phyloP scores from a whole-genome alignment of 2,113 vertebrate species.

The Puma concolor region DNA sequence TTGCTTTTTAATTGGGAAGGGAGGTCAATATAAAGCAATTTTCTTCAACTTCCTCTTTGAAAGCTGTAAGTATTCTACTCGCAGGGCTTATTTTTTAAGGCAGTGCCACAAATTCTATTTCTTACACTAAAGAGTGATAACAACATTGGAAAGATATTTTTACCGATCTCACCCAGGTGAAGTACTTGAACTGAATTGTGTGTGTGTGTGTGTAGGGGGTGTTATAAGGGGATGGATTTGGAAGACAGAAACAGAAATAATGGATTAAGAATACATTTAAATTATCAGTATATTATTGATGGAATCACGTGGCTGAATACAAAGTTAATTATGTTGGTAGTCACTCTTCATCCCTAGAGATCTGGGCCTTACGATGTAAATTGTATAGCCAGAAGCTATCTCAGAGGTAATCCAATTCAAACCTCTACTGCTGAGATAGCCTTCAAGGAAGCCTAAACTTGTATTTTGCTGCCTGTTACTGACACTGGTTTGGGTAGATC shows the following conservation, averaged over 20 bases:
- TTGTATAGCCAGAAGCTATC: not conserved
- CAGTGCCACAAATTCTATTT: slow-evolving; percentile 37
- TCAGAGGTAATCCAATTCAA: not conserved
- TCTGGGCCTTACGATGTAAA: not conserved
- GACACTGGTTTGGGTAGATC: not conserved
- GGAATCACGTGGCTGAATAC: not conserved
- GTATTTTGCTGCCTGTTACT: slow-evolving; percentile 10
- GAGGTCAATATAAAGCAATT: slow-evolving; percentile 30
- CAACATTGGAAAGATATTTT: slow-evolving; percentile 28
- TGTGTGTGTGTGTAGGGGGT: not conserved
- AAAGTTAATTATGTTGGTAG: not conserved
- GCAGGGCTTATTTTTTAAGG: slow-evolving; percentile 28
- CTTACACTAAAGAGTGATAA: slow-evolving; percentile 41
- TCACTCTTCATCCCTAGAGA: slow-evolving; percentile 17
- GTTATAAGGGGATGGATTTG: not conserved
- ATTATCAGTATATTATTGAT: not conserved
- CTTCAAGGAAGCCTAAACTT: slow-evolving; percentile 14
- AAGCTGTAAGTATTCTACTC: slow-evolving; percentile 27
- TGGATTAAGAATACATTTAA: not conserved
- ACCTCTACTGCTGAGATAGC: not conserved
- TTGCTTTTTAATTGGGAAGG: slow-evolving; percentile 37
- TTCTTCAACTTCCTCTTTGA: slow-evolving; percentile 61
- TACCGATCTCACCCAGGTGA: slow-evolving; percentile 38
- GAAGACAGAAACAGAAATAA: slow-evolving; percentile 39
- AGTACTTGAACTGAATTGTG: not conserved